Evolutionary conservation across 2,797 vertebrate genomes (phyloP), one percentile per base, ranked within the genome.

Genomic region (Arrhamphus sclerolepis): DNA sequence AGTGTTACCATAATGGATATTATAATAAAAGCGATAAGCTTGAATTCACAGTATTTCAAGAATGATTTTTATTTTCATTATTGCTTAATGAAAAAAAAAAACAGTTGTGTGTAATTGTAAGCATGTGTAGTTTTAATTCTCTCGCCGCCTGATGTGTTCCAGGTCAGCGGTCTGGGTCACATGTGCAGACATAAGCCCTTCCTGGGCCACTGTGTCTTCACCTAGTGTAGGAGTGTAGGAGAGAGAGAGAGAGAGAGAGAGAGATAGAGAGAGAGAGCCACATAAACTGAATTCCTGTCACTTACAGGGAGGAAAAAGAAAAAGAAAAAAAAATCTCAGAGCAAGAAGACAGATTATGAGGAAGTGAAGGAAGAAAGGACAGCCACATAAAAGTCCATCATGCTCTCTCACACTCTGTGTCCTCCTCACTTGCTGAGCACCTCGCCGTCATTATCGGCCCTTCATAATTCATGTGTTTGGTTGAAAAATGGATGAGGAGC

Each of bases 401-500:
- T 38, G 4, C 17, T 24, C 59, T 14, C 31, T 34, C 31, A 7
- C 31, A 34, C 31, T 11, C 31, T 5, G 34, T 8, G 34, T 46
- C 54, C 26, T 14, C 24, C 54, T 38, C 6, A 16, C 57, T 8
- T 5, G 7, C 20, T 28, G 62, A 1, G 16, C 18, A 56, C 55
- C 72, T 46, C 56, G 43, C 56, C 17, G 9, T 80, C 72, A 72
- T 85, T 89, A 81, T 69, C 57, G 13, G 48, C 19, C 58, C 68
- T 88, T 87, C 78, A 86, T 87, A 80, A 90, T 86, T 90, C 80
- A 89, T 82, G 66, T 55, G 56, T 77, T 75, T 62, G 18, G 56
- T 84, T 87, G 77, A 81, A 87, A 83, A 77, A 90, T 84, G 58
- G 64, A 86, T 83, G 79, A 86, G 59, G 50, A 40, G 66, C 2